Conservation (phyloP, 2,113 vertebrate genomes). For the Diglossa brunneiventris region DNA sequence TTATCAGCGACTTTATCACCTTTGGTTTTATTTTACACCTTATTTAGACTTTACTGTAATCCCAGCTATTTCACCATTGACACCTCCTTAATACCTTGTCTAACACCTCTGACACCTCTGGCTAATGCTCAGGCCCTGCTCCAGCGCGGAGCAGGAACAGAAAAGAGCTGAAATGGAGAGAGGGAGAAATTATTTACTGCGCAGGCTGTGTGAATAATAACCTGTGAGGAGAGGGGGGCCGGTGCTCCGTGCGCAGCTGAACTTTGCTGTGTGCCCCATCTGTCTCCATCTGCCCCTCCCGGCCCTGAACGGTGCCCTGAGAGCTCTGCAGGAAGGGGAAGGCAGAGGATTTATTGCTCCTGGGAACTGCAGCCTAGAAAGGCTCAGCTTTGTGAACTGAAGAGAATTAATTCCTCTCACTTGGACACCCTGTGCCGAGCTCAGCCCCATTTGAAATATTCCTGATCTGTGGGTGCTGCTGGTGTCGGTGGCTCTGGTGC, state of each 20-base stretch:
- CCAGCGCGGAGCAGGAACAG: neutral
- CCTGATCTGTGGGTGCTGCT: rapidly evolving
- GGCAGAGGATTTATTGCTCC: neutral
- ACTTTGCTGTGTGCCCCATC: neutral
- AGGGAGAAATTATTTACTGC: conserved; percentile 9
- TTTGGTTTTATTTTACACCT: conserved; percentile 63
- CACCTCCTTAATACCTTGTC: conserved; percentile 70
- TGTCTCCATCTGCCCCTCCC: neutral
- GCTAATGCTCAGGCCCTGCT: conserved; percentile 22
- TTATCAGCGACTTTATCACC: conserved; percentile 63
- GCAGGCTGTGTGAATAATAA: neutral
- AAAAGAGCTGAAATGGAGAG: neutral
- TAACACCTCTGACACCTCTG: conserved; percentile 49
- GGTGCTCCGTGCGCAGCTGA: neutral
- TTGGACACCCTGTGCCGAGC: rapidly evolving
- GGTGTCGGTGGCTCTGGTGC: rapidly evolving
- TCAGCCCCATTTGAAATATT: rapidly evolving
- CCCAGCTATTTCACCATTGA: conserved; percentile 59
- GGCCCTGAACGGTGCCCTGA: neutral
- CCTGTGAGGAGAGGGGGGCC: neutral
- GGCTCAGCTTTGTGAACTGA: neutral
- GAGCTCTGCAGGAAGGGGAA: rapidly evolving
- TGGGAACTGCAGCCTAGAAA: neutral
- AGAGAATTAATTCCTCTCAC: neutral
- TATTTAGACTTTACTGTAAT: conserved; percentile 71